These are phyloP conservation scores for Esox lucius DNA, from an alignment of 2,797 vertebrate genomes.

Conservation along the genomic window DNA sequence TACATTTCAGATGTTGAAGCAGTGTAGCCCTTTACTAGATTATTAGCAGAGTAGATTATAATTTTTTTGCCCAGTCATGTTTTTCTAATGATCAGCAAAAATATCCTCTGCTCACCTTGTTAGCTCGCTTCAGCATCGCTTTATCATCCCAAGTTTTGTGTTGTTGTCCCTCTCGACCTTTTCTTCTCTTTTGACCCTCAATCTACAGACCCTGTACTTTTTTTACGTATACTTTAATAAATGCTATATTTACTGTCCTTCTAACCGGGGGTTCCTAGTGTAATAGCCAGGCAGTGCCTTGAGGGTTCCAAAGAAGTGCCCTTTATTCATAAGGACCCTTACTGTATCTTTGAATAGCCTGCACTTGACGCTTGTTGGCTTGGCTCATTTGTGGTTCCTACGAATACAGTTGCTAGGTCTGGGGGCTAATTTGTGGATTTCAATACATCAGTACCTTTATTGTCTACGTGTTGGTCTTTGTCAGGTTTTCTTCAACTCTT, in stretches of 20 bases:
- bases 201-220: neutral
- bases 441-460: neutral
- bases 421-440: neutral
- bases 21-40: neutral
- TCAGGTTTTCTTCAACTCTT: neutral
- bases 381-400: neutral
- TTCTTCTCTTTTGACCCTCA: conserved; percentile 1
- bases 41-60: neutral
- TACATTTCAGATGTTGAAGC: neutral
- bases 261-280: neutral
- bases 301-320: conserved; percentile 2
- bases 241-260: conserved; percentile 22
- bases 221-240: conserved; percentile 13
- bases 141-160: neutral
- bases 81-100: too few relatives aligned
- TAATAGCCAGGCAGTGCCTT: conserved; percentile 7
- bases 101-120: neutral
- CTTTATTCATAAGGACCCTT: conserved; percentile 17
- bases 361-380: conserved; percentile 6
- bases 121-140: neutral
- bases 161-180: neutral
- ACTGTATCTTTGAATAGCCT: neutral
- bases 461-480: neutral
- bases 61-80: neutral
- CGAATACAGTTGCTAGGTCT: neutral